phyloP scores from a whole-genome alignment of 1,140 invertebrate species.

The Procambarus clarkii region DNA sequence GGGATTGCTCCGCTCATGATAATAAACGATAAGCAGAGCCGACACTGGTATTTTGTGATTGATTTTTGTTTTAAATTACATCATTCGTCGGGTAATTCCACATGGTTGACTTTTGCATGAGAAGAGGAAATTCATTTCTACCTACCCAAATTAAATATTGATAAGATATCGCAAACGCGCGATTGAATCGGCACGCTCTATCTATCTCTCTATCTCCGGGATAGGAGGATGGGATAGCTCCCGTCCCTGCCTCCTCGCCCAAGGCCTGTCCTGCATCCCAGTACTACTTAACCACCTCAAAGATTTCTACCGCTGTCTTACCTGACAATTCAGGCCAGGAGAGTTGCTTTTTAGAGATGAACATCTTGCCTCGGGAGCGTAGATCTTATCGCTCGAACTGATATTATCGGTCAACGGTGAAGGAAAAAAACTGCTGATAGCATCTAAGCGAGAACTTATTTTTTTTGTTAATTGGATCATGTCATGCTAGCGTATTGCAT shows the following conservation, averaged over 20 bases:
- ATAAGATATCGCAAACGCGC: neutral
- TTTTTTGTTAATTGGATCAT: neutral
- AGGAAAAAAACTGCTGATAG: neutral
- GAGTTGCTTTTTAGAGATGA: neutral
- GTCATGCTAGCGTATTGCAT: neutral
- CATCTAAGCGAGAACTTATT: neutral
- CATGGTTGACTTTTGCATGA: neutral
- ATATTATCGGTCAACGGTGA: neutral
- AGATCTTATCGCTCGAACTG: conserved; percentile 2
- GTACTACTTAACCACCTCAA: neutral
- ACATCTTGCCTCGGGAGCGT: neutral
- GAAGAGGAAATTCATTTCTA: neutral
- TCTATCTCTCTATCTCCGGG: neutral
- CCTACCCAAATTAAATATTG: neutral
- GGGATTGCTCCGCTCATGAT: neutral
- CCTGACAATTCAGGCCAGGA: neutral
- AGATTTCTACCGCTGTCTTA: conserved; percentile 2
- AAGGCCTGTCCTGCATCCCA: neutral
- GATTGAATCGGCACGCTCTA: neutral
- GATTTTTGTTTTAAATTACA: conserved; percentile 19
- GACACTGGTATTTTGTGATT: neutral
- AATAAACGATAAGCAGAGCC: neutral
- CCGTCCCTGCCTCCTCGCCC: neutral
- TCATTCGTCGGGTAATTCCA: neutral
- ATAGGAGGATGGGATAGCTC: neutral